phyloP scores from a whole-genome alignment of 2,797 vertebrate genomes.

The Melanotaenia pygmaea region DNA sequence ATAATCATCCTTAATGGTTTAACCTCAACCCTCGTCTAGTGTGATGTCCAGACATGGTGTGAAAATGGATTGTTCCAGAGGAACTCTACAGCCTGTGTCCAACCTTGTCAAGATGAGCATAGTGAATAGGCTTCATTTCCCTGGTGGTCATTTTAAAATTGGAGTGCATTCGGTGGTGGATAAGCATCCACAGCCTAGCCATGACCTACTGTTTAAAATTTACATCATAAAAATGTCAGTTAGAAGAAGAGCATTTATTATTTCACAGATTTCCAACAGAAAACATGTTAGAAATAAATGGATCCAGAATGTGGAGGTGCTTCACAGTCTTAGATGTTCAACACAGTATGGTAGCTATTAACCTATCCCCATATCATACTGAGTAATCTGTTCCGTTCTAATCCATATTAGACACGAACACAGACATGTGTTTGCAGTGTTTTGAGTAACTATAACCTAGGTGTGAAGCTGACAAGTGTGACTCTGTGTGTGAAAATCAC shows the following conservation, averaged over 20 bases:
- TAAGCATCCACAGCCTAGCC: slow-evolving; percentile 36
- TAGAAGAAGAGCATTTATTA: slow-evolving; percentile 55
- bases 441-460: slow-evolving; percentile 32
- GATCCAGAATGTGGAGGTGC: slow-evolving; percentile 28
- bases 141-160: slow-evolving; percentile 46
- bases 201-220: slow-evolving; percentile 55
- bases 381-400: neutral
- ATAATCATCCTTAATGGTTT: slow-evolving; percentile 14
- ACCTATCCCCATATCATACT: neutral
- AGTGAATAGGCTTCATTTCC: slow-evolving; percentile 48
- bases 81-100: slow-evolving; percentile 55
- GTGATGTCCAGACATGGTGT: slow-evolving; percentile 46
- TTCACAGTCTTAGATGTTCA: slow-evolving; percentile 20
- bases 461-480: slow-evolving; percentile 27
- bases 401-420: slow-evolving; percentile 7
- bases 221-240: slow-evolving; percentile 58
- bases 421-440: neutral
- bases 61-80: slow-evolving; percentile 48
- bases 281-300: slow-evolving; percentile 53
- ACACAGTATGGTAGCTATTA: slow-evolving; percentile 8
- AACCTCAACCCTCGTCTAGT: neutral
- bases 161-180: slow-evolving; percentile 40
- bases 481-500: slow-evolving; percentile 18
- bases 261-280: slow-evolving; percentile 34
- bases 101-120: slow-evolving; percentile 58